A percentile compares a stretch with the other conserved stretches of the same genome.
These are phyloP conservation scores for Anoplophora glabripennis DNA, from an alignment of 1,140 invertebrate species.

Conservation along the genomic window DNA sequence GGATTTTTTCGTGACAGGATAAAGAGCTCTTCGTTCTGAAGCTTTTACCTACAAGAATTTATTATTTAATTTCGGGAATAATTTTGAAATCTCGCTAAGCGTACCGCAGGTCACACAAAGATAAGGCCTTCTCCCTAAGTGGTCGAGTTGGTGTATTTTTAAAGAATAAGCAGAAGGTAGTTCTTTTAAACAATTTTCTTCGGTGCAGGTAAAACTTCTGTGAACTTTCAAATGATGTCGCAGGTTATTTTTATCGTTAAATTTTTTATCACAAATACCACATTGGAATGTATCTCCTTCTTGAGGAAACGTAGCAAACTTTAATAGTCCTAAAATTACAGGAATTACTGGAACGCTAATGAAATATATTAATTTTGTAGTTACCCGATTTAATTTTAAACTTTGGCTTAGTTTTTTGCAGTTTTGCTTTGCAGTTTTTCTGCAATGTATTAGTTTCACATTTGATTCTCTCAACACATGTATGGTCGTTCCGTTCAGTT, in stretches of 20 bases:
- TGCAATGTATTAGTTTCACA: too few species aligned
- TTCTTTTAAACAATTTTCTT: constrained; percentile 23
- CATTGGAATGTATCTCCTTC: neutral
- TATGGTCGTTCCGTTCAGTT: constrained; percentile 1
- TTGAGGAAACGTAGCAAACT: neutral
- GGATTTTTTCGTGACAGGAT: constrained; percentile 35
- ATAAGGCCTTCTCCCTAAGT: constrained; percentile 27
- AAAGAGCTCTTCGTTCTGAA: constrained; percentile 32
- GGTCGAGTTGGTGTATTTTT: constrained; percentile 21
- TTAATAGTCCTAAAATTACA: neutral
- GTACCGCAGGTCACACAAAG: constrained; percentile 34
- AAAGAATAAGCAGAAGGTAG: constrained; percentile 20
- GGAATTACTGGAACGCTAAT: neutral
- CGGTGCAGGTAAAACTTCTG: constrained; percentile 17
- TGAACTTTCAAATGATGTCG: neutral
- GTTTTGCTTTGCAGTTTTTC: too few species aligned
- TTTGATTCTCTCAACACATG: neutral
- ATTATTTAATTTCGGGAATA: neutral
- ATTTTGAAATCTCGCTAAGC: neutral
- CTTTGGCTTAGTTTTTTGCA: too few species aligned
- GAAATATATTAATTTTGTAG: too few species aligned
- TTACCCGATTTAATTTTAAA: too few species aligned
- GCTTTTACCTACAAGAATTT: constrained; percentile 23
- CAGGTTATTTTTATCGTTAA: constrained; percentile 2
- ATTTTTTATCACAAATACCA: neutral